These are phyloP conservation scores for Macrochelys suwanniensis DNA, from an alignment of 2,797 vertebrate genomes.

Conservation along the genomic window DNA sequence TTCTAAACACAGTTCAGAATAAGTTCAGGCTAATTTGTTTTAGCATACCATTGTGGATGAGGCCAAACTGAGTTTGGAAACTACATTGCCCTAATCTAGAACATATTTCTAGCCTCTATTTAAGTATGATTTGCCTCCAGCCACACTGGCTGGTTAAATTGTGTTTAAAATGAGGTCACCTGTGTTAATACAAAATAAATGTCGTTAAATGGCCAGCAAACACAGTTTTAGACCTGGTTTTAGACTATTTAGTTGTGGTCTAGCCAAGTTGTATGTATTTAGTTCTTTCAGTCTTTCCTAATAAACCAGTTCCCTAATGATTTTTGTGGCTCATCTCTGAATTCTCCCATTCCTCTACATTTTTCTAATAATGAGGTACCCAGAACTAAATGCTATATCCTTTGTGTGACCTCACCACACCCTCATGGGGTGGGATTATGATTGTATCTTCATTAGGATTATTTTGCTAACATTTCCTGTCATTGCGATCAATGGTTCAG, in stretches of 20 bases:
- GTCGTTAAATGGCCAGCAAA: not conserved
- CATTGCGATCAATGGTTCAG: not conserved
- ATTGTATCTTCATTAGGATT: not conserved
- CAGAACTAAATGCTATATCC: not conserved
- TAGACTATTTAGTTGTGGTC: not conserved
- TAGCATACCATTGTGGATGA: not conserved
- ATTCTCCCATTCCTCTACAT: not conserved
- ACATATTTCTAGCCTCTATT: not conserved
- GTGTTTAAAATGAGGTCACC: not conserved
- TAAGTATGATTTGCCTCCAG: not conserved
- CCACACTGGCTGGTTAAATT: not conserved
- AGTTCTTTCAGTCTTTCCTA: not conserved
- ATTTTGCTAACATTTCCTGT: not conserved
- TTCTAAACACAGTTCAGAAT: not conserved
- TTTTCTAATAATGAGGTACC: constrained; percentile 18
- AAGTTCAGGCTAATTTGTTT: not conserved
- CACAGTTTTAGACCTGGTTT: not conserved
- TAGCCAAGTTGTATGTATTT: not conserved
- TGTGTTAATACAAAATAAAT: not conserved
- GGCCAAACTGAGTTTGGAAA: not conserved
- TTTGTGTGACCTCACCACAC: constrained; percentile 31
- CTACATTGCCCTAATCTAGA: not conserved
- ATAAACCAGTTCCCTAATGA: not conserved
- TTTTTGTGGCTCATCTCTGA: not conserved
- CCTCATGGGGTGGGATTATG: not conserved